phyloP scores from a whole-genome alignment of 2,113 vertebrate genomes.

The Asarcornis scutulata region DNA sequence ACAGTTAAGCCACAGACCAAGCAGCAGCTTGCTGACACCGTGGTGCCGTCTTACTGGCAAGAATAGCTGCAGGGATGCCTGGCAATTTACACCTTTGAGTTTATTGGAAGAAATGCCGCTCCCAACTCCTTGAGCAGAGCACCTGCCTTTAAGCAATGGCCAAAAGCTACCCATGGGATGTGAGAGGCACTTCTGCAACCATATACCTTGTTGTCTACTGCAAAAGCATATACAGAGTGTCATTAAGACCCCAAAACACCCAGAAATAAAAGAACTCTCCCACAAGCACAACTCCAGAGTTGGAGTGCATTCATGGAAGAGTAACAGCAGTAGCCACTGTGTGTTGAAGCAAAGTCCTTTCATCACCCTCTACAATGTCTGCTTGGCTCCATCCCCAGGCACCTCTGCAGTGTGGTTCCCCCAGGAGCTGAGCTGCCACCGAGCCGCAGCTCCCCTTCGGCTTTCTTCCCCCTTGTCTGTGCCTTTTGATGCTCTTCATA shows the following conservation, averaged over 20 bases:
- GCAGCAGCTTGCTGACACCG: neutral
- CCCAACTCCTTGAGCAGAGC: neutral
- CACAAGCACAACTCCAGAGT: fast-evolving
- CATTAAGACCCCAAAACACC: neutral
- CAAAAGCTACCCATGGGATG: neutral
- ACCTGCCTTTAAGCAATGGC: neutral
- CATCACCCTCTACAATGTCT: neutral
- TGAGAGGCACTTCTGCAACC: neutral
- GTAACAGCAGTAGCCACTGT: fast-evolving
- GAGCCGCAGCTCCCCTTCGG: neutral
- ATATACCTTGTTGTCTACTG: neutral
- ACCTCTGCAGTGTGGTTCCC: neutral
- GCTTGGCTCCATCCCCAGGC: neutral
- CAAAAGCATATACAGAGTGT: neutral
- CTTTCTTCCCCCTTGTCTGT: neutral
- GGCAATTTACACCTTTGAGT: neutral
- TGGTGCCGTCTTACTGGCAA: neutral
- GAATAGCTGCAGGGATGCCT: neutral
- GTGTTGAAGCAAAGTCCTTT: neutral
- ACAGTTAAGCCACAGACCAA: neutral
- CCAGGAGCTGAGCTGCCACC: neutral
- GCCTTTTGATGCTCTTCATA: neutral
- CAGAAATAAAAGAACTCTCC: neutral
- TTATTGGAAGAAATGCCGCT: neutral
- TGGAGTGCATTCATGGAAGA: neutral